phyloP scores from a whole-genome alignment of 2,113 vertebrate genomes.

The Apaloderma vittatum region DNA sequence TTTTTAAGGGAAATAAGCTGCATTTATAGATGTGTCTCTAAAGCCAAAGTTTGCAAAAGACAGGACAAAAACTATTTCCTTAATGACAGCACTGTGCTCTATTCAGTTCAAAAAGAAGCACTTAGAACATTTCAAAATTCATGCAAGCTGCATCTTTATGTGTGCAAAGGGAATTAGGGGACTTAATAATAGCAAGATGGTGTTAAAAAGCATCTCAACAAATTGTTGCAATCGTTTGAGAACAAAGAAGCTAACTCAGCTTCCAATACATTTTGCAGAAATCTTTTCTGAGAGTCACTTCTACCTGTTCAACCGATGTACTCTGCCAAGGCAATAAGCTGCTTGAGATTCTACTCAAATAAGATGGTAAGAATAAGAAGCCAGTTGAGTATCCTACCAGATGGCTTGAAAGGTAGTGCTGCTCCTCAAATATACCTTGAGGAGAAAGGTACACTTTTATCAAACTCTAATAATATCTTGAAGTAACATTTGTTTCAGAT shows the following conservation, averaged over 20 bases:
- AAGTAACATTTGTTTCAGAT: background rate
- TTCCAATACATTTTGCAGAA: background rate
- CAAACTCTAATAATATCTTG: background rate
- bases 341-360: background rate
- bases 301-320: background rate
- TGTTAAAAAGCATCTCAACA: background rate
- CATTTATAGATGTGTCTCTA: background rate
- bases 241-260: background rate
- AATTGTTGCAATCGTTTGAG: background rate
- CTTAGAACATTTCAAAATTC: background rate
- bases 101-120: background rate
- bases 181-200: background rate
- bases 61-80: background rate
- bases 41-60: background rate
- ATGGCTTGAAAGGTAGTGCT: background rate
- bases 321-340: background rate
- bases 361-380: background rate
- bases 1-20: background rate
- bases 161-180: background rate
- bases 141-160: background rate
- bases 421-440: background rate
- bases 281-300: background rate
- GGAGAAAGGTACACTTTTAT: background rate
- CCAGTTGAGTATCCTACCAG: background rate
- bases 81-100: background rate